These are phyloP conservation scores for Halocaridina rubra DNA, from an alignment of 2,888 invertebrate species.

Conservation along the genomic window DNA sequence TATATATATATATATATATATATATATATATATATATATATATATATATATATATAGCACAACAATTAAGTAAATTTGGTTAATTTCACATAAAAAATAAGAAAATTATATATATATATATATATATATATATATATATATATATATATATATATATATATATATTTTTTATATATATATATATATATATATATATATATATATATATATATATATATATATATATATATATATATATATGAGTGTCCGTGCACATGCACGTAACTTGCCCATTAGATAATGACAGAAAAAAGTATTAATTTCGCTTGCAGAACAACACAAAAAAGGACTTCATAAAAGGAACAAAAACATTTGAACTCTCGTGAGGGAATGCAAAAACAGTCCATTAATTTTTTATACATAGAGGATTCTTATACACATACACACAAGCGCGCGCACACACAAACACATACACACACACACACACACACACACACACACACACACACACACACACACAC, in stretches of 20 bases:
- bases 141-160: conserved; percentile 8
- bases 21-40: conserved; percentile 10
- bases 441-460: no score
- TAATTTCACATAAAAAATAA: background rate
- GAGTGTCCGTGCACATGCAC: background rate
- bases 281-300: no score
- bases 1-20: conserved; percentile 14
- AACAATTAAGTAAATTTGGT: background rate
- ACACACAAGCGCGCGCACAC: no score
- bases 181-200: background rate
- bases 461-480: no score
- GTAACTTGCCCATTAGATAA: no score
- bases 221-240: background rate
- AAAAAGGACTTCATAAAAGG: no score
- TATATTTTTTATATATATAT: background rate
- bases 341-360: no score
- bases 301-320: no score
- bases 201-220: background rate
- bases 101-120: background rate
- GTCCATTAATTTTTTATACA: no score
- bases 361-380: no score
- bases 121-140: conserved; percentile 8
- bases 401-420: no score
- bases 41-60: background rate
- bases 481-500: no score